These are phyloP conservation scores for Desmophyllum pertusum DNA, from an alignment of 92 coral and sea anemone genomes.

Conservation along the genomic window DNA sequence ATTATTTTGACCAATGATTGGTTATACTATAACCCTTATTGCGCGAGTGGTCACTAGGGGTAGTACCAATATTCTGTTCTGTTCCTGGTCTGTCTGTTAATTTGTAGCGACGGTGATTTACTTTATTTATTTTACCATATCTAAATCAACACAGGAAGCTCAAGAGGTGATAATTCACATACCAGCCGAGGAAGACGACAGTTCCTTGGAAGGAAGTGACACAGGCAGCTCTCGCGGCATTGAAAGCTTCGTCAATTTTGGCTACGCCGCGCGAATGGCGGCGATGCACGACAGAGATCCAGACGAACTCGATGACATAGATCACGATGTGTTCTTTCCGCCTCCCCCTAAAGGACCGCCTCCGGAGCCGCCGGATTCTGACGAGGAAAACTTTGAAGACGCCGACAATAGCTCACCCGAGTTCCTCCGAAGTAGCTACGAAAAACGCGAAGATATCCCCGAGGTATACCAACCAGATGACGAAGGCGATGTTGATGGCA, in stretches of 20 bases:
- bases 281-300: slow-evolving; percentile 11
- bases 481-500: slow-evolving; percentile 27
- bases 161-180: slow-evolving; percentile 65
- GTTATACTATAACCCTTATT: no score
- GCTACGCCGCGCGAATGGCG: slow-evolving; percentile 21
- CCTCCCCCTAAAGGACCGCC: slow-evolving; percentile 78
- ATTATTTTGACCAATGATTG: no score
- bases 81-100: no score
- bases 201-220: slow-evolving; percentile 60
- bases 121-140: not conserved
- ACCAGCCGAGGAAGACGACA: slow-evolving; percentile 56
- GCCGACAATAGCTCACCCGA: not conserved
- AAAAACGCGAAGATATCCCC: not conserved
- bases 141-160: slow-evolving; percentile 59
- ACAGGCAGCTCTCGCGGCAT: slow-evolving; percentile 31
- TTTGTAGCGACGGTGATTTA: not conserved
- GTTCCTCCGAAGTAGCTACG: not conserved
- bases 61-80: no score
- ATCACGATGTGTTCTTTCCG: slow-evolving; percentile 63
- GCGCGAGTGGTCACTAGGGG: no score
- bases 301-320: slow-evolving; percentile 23
- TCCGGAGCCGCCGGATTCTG: slow-evolving; percentile 68
- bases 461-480: slow-evolving; percentile 9
- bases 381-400: slow-evolving; percentile 9
- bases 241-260: slow-evolving; percentile 42